Base-by-base conservation (phyloP, 2,888 invertebrate genomes). In the Pharmacophagus antenor region DNA sequence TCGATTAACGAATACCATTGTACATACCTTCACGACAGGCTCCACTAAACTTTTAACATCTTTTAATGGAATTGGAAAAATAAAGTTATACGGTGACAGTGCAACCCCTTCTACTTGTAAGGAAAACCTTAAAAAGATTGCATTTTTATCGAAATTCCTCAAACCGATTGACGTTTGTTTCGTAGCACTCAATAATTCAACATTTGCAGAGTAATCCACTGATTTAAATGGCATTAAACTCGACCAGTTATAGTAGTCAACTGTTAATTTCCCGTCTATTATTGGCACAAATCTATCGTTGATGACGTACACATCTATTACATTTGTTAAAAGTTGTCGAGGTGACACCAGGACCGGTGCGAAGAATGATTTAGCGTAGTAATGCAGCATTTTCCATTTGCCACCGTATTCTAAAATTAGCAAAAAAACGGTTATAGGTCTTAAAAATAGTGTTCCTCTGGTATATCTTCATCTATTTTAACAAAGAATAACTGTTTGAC, bases 321-420 rank as follows among this genome's bases (percentile, higher is more conserved):
- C 84, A 18, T 92, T 84, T 0, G 85, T 74, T 0, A 75, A 56
- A 10, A 91, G 86, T 15, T 93, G 76, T 42, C 94, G 88, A 0
- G 93, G 93, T 0, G 92, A 94, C 17, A 96, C 92, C 20, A 95
- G 89, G 21, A 95, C 87, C 0, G 96, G 96, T 0, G 95, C 93
- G 77, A 98, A 97, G 77, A 99, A 98, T 1, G 95, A 92, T 67
- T 92, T 92, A 0, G 96, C 96, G 81, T 94, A 98, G 81, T 99
- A 97, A 73, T 99, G 99, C 1, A 97, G 85, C 93, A 96, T 94
- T 83, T 97, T 97, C 96, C 96, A 97, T 68, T 92, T 92, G 10
- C 95, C 95, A 37, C 92, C 92, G 72, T 92, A 94, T 82, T 97
- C 96, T 95, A 85, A 37, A 80, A 80, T 18, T n/a, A 6, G 10